Evolutionary conservation across 2,113 vertebrate species (phyloP), one percentile per base, ranked within the genome.

Genomic region (Hipposideros armiger): DNA sequence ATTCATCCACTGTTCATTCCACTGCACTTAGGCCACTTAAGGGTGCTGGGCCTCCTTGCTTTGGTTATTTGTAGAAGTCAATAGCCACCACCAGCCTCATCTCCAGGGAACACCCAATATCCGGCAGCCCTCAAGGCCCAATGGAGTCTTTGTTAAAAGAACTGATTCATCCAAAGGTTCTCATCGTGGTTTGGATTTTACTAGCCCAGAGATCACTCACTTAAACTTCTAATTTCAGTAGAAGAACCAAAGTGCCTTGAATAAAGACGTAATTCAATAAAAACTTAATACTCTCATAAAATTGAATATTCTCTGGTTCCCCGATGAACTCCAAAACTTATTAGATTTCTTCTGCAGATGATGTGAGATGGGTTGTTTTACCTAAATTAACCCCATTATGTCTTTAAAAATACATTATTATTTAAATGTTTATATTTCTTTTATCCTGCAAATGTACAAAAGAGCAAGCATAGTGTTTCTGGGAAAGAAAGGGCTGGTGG

Each of bases 221-320:
- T 78, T 90, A 84, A 90, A 92, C 26, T 83, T 88, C 88, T 52
- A 80, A 45, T 81, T 94, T 96, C 85, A 62, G 69, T 54, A 64
- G 95, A 78, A 95, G 88, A 96, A 96, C 85, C n/a, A 54, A 90
- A 90, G 60, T 56, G 30, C 19, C 93, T 94, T 95, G 87, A 87
- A 72, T 92, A 77, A 95, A 97, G 92, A 97, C 3, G n/a, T 96
- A 96, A 96, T 96, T 97, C 95, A 97, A 93, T 96, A 95, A 97
- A 97, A 97, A 95, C 78, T 60, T 89, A 96, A 96, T 96, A 93
- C 67, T 91, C 86, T 95, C 76, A 94, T 96, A 97, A 98, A 98
- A 96, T 22, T 14, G 58, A 97, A 95, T 96, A 95, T 93, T 83
- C 95, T 94, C 90, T 60, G 24, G 45, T 66, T 97, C 96, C 96